Conservation (phyloP, 2,113 vertebrate genomes). For the Oncorhynchus kisutch region DNA sequence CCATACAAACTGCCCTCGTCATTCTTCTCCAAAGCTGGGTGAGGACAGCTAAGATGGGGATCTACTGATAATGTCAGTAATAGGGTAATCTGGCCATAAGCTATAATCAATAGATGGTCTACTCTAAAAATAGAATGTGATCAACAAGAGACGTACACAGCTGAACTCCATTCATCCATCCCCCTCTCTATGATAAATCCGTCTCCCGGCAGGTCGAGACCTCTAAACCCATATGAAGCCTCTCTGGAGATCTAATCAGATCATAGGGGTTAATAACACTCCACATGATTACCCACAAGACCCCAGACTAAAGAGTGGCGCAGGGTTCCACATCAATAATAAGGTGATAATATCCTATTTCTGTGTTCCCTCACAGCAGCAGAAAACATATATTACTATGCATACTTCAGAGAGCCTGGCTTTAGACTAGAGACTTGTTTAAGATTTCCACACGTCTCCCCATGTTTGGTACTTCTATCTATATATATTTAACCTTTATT, state of each 20-base stretch:
- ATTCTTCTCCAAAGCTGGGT: constrained; percentile 11
- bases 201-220: not conserved
- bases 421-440: not conserved
- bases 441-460: not conserved
- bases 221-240: constrained; percentile 37
- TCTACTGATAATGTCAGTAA: constrained; percentile 49
- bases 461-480: not conserved
- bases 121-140: constrained; percentile 37
- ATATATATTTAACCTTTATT: no score
- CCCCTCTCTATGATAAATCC: constrained; percentile 24
- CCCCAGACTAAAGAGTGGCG: constrained; percentile 48
- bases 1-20: constrained; percentile 5
- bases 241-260: constrained; percentile 19
- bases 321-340: constrained; percentile 45
- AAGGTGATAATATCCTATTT: constrained; percentile 44
- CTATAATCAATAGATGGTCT: constrained; percentile 57
- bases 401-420: no score
- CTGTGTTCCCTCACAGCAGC: not conserved
- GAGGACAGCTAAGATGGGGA: constrained; percentile 18
- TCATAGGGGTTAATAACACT: constrained; percentile 67
- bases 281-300: constrained; percentile 60
- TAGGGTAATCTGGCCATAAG: constrained; percentile 50
- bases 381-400: not conserved
- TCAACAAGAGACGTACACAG: not conserved
- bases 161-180: not conserved